phyloP scores from a whole-genome alignment of 37 sponge, comb jelly and placozoan genomes.

The Lycopodina hypogea region DNA sequence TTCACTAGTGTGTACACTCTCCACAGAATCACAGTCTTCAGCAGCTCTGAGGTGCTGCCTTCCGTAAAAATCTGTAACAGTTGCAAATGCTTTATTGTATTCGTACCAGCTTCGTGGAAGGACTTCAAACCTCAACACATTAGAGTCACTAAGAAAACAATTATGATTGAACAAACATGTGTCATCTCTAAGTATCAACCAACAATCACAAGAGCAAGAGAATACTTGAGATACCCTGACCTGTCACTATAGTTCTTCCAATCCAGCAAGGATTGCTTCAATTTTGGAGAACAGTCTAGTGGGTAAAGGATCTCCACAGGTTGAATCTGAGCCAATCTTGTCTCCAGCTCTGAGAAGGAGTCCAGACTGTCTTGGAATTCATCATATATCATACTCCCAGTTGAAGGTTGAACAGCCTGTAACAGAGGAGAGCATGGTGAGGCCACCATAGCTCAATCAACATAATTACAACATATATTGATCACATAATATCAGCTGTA shows the following conservation, averaged over 20 bases:
- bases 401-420: constrained; percentile 54
- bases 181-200: not conserved
- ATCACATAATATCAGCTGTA: too few species aligned
- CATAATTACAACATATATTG: too few species aligned
- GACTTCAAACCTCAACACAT: constrained; percentile 27
- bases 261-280: constrained; percentile 13
- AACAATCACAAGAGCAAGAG: not conserved
- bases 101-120: constrained; percentile 49
- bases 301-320: constrained; percentile 45
- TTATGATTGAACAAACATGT: not conserved
- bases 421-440: not conserved
- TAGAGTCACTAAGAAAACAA: not conserved
- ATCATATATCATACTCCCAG: constrained; percentile 51
- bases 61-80: constrained; percentile 54
- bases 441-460: too few species aligned
- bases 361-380: constrained; percentile 35
- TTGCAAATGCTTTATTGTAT: constrained; percentile 38
- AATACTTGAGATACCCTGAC: not conserved
- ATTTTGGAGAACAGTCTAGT: constrained; percentile 6
- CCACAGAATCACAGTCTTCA: not conserved
- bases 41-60: not conserved
- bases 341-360: constrained; percentile 36
- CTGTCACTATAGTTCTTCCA: constrained; percentile 42
- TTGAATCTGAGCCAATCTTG: constrained; percentile 37
- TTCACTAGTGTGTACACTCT: constrained; percentile 14